These are phyloP conservation scores for Celastrina argiolus DNA, from an alignment of 2,888 invertebrate genomes.

Conservation along the genomic window DNA sequence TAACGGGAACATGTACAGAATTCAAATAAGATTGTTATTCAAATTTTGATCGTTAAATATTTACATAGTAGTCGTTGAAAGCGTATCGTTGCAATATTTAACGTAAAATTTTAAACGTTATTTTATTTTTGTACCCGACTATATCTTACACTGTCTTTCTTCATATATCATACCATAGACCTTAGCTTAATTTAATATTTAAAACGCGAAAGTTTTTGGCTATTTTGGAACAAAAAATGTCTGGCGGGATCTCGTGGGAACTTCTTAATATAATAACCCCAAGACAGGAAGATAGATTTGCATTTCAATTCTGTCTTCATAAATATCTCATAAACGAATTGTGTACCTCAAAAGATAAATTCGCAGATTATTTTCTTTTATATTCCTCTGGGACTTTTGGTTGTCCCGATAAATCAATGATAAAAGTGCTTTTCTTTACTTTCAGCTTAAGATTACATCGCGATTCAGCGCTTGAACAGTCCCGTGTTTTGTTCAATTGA, in stretches of 20 bases:
- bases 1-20: slow-evolving; percentile 4
- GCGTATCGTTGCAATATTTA: neutral
- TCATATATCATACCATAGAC: neutral
- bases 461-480: neutral
- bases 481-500: slow-evolving; percentile 9
- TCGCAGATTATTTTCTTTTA: slow-evolving; percentile 6
- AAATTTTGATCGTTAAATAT: slow-evolving; percentile 13
- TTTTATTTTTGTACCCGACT: neutral
- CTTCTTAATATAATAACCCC: neutral
- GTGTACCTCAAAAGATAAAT: neutral
- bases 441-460: neutral
- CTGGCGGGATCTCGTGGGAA: neutral
- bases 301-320: neutral
- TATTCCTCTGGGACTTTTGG: neutral
- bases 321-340: slow-evolving; percentile 2
- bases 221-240: neutral
- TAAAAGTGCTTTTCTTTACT: neutral
- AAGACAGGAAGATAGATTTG: slow-evolving; percentile 1
- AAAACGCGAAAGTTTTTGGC: neutral
- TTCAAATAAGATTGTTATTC: slow-evolving; percentile 4
- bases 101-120: neutral
- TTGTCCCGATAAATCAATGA: slow-evolving; percentile 11
- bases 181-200: neutral
- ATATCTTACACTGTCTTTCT: neutral
- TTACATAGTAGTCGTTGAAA: slow-evolving; percentile 3